Percentiles rank a stretch among this genome's conserved stretches.
phyloP scores from a whole-genome alignment of 2,888 invertebrate genomes.

The Eudasyphora cyanicolor region DNA sequence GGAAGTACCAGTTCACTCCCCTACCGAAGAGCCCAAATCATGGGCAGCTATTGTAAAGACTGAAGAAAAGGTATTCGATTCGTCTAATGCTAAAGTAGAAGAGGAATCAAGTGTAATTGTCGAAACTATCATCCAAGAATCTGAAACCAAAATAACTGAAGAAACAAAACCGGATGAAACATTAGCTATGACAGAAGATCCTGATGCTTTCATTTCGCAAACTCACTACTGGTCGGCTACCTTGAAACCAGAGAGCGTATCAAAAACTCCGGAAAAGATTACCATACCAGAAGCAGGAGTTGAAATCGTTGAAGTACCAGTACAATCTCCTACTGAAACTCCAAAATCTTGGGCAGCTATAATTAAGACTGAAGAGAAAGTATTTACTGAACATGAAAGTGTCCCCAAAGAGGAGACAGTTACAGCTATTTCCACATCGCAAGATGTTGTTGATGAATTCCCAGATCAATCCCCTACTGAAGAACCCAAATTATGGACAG shows the following conservation, averaged over 20 bases:
- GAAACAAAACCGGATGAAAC: constrained; percentile 64
- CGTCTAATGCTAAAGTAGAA: background rate
- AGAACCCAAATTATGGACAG: too few species aligned
- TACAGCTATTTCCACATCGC: too few species aligned
- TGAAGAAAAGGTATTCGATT: constrained; percentile 47
- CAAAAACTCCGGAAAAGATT: too few species aligned
- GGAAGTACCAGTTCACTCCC: constrained; percentile 73
- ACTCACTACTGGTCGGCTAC: too few species aligned
- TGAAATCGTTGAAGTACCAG: too few species aligned
- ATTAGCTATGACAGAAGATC: background rate
- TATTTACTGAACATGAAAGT: background rate
- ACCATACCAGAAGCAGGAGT: too few species aligned
- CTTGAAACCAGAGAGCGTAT: background rate
- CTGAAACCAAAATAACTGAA: constrained; percentile 66
- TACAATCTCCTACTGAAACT: constrained; percentile 72
- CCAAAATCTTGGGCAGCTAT: constrained; percentile 69
- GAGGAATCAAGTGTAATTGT: background rate
- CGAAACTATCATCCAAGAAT: background rate
- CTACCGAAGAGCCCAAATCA: constrained; percentile 74
- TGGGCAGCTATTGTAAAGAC: constrained; percentile 77
- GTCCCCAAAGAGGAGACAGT: background rate
- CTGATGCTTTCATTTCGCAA: background rate
- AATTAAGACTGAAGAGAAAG: constrained; percentile 43
- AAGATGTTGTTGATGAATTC: too few species aligned
- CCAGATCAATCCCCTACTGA: too few species aligned